These are phyloP conservation scores for Nibea albiflora DNA, from an alignment of 2,113 vertebrate species.

Conservation along the genomic window DNA sequence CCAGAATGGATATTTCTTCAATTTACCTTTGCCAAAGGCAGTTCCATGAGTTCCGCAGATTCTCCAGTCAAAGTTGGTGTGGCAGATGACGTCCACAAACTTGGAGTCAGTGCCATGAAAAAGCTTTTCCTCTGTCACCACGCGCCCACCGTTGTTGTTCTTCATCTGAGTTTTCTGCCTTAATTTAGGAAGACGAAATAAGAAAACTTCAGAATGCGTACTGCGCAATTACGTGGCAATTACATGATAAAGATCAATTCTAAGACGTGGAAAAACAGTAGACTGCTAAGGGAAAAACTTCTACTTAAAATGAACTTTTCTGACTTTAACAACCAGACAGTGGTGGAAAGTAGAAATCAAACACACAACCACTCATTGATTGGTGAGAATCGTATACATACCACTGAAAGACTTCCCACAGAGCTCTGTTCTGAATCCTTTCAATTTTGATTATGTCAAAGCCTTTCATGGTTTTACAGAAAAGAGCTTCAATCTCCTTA, in stretches of 20 bases:
- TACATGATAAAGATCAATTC: background rate
- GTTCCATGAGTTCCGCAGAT: conserved; percentile 85
- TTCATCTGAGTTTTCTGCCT: conserved; percentile 88
- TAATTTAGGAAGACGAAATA: conserved; percentile 11
- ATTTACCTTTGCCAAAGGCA: conserved; percentile 84
- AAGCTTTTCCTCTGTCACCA: conserved; percentile 76
- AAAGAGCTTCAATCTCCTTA: conserved; percentile 68
- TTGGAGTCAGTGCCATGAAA: conserved; percentile 83
- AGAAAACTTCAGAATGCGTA: background rate
- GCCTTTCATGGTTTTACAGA: conserved; percentile 73
- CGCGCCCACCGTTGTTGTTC: conserved; percentile 73
- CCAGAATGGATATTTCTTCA: background rate
- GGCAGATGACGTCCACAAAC: conserved; percentile 76
- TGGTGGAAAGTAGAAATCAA: background rate
- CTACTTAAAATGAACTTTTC: background rate
- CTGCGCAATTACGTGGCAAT: background rate
- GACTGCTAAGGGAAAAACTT: background rate
- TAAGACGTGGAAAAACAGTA: background rate
- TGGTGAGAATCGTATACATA: conserved; percentile 27
- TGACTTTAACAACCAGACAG: no score
- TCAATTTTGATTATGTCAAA: conserved; percentile 69
- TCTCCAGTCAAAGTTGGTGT: conserved; percentile 87
- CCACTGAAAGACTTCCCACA: conserved; percentile 84
- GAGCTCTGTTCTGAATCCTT: conserved; percentile 82
- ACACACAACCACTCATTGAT: background rate